Base-by-base conservation (phyloP, 2,888 invertebrate species). In the Stenotaenia linearis region DNA sequence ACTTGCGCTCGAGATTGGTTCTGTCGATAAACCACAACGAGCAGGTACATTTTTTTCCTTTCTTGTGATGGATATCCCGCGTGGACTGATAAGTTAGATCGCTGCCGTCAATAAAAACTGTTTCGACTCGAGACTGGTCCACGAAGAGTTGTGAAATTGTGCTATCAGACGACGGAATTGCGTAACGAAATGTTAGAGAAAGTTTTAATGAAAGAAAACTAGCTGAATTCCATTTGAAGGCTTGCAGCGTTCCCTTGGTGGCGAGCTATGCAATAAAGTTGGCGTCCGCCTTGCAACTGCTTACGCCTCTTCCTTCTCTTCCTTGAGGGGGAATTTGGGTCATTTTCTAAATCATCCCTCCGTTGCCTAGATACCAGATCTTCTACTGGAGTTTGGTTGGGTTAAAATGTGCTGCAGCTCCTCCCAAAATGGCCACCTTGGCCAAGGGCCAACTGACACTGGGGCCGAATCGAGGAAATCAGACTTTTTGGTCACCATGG, bases 261-360 rank as follows among this genome's bases (percentile, higher is more conserved):
- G 69, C 28, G 69, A 69, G 69, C 69, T 69, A 69, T 28, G 69
- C 69, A 69, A 69, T 69, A 69, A 69, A 69, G 12, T 69, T 69
- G 69, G 69, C 69, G 69, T 69, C 69, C 69, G 69, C 25, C 69
- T 25, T 69, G 69, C 69, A 25, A 25, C 69, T 69, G 69, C 69
- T 28, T 69, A 50, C 69, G 25, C 69, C 69, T 69, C 69, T 28
- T 69, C 69, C 23, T 69, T 10, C 61, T 69, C 69, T 69, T 69
- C 69, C 69, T 69, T 69, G n/a, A 69, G 69, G 69, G 69, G 28
- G 69, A 69, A 69, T 69, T 69, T 69, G 69, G 69, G 69, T 69
- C 69, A 69, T 69, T 69, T 69, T 69, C 69, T 69, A 69, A 69
- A 69, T 69, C 69, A 69, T 69, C 69, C 69, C 69, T 15, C 69